Evolutionary conservation across 2,113 vertebrate genomes (phyloP).

Genomic region (Paedocypris sp.): DNA sequence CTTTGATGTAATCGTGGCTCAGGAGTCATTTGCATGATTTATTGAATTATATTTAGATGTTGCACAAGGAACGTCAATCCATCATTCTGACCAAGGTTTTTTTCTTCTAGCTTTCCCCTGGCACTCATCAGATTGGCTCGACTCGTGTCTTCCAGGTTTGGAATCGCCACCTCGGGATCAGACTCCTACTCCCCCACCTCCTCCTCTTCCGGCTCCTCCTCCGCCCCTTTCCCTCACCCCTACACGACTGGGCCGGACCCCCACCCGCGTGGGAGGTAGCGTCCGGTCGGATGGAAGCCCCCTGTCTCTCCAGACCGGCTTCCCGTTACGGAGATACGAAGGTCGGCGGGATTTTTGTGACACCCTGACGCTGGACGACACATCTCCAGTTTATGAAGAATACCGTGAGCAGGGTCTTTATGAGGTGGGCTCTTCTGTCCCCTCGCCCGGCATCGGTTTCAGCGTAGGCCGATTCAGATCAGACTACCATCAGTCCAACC

Average conservation of each 20-base stretch:
- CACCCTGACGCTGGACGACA: conserved; percentile 53
- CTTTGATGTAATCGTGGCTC: too few relatives aligned
- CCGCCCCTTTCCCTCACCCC: neutral
- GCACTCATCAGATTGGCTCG: conserved; percentile 84
- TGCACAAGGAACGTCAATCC: too few relatives aligned
- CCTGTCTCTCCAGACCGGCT: conserved; percentile 53
- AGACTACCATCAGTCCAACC: neutral
- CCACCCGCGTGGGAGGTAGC: neutral
- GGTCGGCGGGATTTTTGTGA: conserved; percentile 57
- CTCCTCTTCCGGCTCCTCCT: conserved; percentile 22
- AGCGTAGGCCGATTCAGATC: neutral
- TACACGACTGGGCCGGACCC: neutral
- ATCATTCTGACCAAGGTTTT: too few relatives aligned
- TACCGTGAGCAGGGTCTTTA: conserved; percentile 67
- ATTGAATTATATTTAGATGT: too few relatives aligned
- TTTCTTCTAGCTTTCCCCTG: conserved; percentile 72
- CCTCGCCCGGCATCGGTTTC: conserved; percentile 62
- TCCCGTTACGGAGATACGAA: conserved; percentile 29
- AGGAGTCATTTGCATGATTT: too few relatives aligned
- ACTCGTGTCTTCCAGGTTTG: conserved; percentile 63
- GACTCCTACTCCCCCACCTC: conserved; percentile 65
- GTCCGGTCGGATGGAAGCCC: conserved; percentile 38
- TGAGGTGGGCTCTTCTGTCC: conserved; percentile 69
- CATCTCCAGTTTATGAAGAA: conserved; percentile 73
- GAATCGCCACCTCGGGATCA: conserved; percentile 64